Evolutionary conservation across 2,888 invertebrate species (phyloP).

Genomic region (Notocelia uddmanniana): DNA sequence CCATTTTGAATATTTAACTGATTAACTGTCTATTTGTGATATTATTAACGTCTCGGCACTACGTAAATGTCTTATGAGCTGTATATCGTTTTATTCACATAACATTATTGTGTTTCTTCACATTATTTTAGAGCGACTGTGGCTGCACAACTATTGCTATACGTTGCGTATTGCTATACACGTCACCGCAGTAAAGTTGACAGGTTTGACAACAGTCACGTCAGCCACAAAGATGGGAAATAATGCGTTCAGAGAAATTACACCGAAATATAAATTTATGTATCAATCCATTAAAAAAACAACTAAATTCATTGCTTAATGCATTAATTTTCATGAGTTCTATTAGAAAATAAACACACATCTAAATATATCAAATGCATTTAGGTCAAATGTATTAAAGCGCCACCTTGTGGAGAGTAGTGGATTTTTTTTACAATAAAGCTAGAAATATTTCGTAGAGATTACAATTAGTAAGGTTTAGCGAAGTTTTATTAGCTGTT

Average conservation of each 20-base stretch:
- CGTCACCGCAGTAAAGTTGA: constrained; percentile 44
- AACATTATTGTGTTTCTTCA: constrained; percentile 69
- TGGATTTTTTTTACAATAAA: background rate
- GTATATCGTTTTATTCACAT: constrained; percentile 54
- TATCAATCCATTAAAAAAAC: too few relatives aligned
- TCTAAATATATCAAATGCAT: background rate
- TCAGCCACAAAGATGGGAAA: constrained; percentile 53
- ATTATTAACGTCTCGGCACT: constrained; percentile 13
- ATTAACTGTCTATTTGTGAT: constrained; percentile 50
- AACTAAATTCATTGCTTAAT: too few relatives aligned
- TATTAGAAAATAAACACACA: background rate
- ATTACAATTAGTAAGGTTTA: background rate
- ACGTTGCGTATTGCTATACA: constrained; percentile 70
- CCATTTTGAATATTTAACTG: constrained; percentile 88
- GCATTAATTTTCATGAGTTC: background rate
- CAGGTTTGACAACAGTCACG: constrained; percentile 67
- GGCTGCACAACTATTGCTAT: constrained; percentile 66
- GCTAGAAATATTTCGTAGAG: background rate
- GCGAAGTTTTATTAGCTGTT: background rate
- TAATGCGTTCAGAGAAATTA: constrained; percentile 19
- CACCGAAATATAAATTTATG: too few relatives aligned
- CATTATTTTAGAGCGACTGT: constrained; percentile 67
- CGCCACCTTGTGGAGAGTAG: constrained; percentile 29
- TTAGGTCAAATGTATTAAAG: background rate
- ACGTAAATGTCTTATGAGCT: constrained; percentile 47